Percentiles rank a stretch among this genome's conserved stretches.
These are phyloP conservation scores for Cnemophilus loriae DNA, from an alignment of 2,113 vertebrate genomes.

Conservation along the genomic window DNA sequence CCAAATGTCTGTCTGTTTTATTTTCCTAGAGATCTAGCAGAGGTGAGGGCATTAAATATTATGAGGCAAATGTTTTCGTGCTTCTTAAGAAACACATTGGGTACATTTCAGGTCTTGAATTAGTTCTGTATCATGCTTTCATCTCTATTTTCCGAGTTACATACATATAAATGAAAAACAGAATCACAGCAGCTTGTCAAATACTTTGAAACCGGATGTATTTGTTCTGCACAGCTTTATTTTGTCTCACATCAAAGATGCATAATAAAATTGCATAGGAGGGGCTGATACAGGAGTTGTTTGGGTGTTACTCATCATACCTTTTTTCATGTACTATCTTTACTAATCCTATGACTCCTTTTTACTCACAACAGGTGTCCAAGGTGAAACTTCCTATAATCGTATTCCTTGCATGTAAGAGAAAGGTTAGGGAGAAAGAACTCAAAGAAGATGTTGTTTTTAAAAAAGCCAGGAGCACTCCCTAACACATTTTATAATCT, in stretches of 20 bases:
- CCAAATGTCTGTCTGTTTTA: background rate
- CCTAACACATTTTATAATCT: background rate
- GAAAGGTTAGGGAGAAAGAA: background rate
- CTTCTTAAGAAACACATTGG: background rate
- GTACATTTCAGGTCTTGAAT: background rate
- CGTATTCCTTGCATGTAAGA: background rate
- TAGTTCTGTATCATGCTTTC: background rate
- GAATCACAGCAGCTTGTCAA: background rate
- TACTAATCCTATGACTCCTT: slow-evolving; percentile 7
- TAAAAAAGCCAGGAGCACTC: background rate
- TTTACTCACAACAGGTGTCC: background rate
- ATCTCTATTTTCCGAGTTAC: background rate
- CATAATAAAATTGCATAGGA: slow-evolving; percentile 10
- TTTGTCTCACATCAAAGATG: background rate
- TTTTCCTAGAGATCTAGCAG: background rate
- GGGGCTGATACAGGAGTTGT: background rate
- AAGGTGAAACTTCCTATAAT: background rate
- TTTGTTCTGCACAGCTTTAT: background rate
- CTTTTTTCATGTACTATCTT: background rate
- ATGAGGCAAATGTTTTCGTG: background rate
- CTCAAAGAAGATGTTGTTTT: background rate
- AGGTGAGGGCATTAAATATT: background rate
- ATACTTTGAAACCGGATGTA: background rate
- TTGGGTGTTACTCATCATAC: background rate
- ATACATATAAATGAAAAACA: background rate